These are phyloP conservation scores for Brotula barbata DNA, from an alignment of 2,797 vertebrate species.

Conservation along the genomic window DNA sequence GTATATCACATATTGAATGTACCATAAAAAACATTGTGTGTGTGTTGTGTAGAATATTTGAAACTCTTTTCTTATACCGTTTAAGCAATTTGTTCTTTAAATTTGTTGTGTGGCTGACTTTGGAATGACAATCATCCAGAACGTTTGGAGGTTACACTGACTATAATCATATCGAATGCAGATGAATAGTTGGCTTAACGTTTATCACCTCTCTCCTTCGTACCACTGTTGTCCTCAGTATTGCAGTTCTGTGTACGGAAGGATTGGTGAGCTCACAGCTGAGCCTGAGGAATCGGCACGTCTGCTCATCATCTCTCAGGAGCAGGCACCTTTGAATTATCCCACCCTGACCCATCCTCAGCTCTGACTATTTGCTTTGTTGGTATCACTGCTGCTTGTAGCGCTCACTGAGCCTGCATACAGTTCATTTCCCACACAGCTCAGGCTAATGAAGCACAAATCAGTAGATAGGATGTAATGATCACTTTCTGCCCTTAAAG, in stretches of 20 bases:
- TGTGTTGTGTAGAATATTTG: constrained; percentile 1
- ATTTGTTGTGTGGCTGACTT: constrained; percentile 53
- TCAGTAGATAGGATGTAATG: constrained; percentile 12
- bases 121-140: constrained; percentile 49
- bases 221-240: not conserved
- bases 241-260: constrained; percentile 10
- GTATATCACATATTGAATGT: not conserved
- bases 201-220: not conserved
- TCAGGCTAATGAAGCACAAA: constrained; percentile 18
- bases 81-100: constrained; percentile 36
- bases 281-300: not conserved
- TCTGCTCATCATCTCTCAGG: constrained; percentile 4
- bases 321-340: constrained; percentile 32
- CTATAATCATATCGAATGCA: constrained; percentile 40
- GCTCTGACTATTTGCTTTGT: not conserved
- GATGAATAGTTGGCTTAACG: constrained; percentile 26
- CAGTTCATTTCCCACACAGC: constrained; percentile 7
- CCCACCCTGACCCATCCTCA: constrained; percentile 8
- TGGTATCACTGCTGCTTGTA: not conserved
- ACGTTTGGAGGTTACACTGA: constrained; percentile 39
- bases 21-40: constrained; percentile 15
- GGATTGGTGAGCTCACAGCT: not conserved
- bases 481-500: no score
- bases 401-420: constrained; percentile 11
- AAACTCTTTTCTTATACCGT: constrained; percentile 18